Percentiles rank a stretch among this genome's conserved stretches.
phyloP scores from a whole-genome alignment of 2,113 vertebrate species.

The Tetraodon nigroviridis region DNA sequence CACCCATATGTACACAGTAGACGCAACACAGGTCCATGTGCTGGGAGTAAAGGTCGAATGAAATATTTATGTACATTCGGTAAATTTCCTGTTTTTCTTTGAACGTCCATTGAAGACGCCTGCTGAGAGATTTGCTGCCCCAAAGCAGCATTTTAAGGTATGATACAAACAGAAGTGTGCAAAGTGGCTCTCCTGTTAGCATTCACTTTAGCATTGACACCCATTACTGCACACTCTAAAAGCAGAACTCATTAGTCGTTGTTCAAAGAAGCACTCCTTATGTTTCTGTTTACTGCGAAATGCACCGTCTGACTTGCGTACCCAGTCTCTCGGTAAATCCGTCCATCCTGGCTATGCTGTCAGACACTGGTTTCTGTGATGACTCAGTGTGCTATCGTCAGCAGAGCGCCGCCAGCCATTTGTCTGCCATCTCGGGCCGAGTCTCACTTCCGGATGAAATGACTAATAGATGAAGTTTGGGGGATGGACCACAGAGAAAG shows the following conservation, averaged over 20 bases:
- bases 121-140: too few relatives aligned
- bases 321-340: neutral
- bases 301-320: neutral
- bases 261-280: too few relatives aligned
- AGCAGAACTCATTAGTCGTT: too few relatives aligned
- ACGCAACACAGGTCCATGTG: too few relatives aligned
- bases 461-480: conserved; percentile 44
- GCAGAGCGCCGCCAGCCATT: conserved; percentile 26
- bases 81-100: neutral
- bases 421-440: conserved; percentile 45
- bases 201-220: too few relatives aligned
- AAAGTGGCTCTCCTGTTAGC: too few relatives aligned
- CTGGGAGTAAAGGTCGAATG: neutral
- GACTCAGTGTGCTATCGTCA: conserved; percentile 5
- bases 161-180: too few relatives aligned
- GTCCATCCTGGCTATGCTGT: neutral
- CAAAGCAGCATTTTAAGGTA: too few relatives aligned
- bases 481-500: too few relatives aligned
- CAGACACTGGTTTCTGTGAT: neutral
- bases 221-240: too few relatives aligned
- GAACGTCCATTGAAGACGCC: neutral
- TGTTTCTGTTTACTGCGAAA: neutral
- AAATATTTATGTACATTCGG: neutral
- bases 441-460: conserved; percentile 35
- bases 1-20: neutral